phyloP scores from a whole-genome alignment of 2,888 invertebrate genomes.

The Parelbella ahira region DNA sequence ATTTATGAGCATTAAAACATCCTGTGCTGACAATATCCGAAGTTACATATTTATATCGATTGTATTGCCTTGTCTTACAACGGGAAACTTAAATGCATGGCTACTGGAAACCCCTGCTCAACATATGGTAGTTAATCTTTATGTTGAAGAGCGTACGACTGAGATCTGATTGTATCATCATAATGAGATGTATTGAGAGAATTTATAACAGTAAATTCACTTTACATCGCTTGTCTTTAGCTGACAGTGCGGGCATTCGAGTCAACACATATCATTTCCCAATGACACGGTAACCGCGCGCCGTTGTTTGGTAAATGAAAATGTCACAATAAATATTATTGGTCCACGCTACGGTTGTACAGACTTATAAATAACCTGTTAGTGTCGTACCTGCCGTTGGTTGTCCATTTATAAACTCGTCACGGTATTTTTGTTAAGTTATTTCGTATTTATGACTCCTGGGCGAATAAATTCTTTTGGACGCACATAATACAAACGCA shows the following conservation, averaged over 20 bases:
- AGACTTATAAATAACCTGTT: background rate
- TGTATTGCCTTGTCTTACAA: background rate
- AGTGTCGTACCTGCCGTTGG: background rate
- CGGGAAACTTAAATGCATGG: background rate
- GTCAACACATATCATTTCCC: conserved; percentile 13
- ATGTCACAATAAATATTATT: conserved; percentile 11
- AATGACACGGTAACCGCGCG: conserved; percentile 2
- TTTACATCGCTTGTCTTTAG: conserved; percentile 1
- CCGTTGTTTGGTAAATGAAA: conserved; percentile 9
- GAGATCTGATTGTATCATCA: background rate
- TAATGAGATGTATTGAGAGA: conserved; percentile 8
- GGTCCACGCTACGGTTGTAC: background rate
- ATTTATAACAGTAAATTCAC: conserved; percentile 10
- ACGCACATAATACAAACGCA: no score
- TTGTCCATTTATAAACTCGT: background rate
- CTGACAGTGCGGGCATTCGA: conserved; percentile 3
- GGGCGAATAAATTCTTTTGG: no score
- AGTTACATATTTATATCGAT: conserved; percentile 1
- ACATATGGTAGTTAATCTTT: background rate
- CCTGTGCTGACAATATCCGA: conserved; percentile 1
- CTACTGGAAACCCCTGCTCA: background rate
- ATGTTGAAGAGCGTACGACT: background rate
- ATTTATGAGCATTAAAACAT: background rate
- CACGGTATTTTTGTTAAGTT: background rate
- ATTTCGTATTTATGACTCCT: no score